Percentiles rank a stretch among this genome's conserved stretches.
Conservation (phyloP, 2,888 invertebrate species). For the Rhimphoctona megacephalus region DNA sequence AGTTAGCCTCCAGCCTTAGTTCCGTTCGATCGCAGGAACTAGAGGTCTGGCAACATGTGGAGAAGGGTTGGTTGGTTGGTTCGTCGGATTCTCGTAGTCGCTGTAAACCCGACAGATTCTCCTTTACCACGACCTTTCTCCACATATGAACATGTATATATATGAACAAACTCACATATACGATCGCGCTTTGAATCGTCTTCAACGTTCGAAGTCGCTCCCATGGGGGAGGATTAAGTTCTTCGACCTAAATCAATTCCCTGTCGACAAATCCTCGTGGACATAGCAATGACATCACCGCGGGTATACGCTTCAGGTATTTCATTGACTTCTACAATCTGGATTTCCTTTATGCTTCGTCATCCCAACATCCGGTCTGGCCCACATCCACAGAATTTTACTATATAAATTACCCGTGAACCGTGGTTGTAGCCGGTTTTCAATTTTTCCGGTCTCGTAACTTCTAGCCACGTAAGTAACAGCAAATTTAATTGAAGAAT, state of each 20-base stretch:
- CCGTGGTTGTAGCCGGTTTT: constrained; percentile 3
- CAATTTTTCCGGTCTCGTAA: constrained; percentile 41
- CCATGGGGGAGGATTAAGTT: constrained; percentile 76
- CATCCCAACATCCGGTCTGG: constrained; percentile 62
- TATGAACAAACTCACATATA: constrained; percentile 4
- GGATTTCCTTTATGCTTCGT: constrained; percentile 71
- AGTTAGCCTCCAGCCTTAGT: constrained; percentile 51
- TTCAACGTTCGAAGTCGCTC: constrained; percentile 55
- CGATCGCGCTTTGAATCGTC: constrained; percentile 26
- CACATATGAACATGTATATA: constrained; percentile 13
- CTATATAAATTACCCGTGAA: constrained; percentile 14
- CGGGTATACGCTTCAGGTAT: constrained; percentile 73
- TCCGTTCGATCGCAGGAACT: constrained; percentile 62
- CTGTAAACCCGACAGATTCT: constrained; percentile 48
- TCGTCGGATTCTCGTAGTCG: constrained; percentile 34
- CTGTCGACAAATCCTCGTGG: constrained; percentile 79
- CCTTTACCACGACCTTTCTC: constrained; percentile 32
- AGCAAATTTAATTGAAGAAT: background rate
- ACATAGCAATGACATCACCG: constrained; percentile 72
- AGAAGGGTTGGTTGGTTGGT: constrained; percentile 48
- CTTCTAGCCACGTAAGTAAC: constrained; percentile 12
- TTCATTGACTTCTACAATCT: constrained; percentile 75
- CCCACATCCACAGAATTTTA: constrained; percentile 30
- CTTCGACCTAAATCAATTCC: constrained; percentile 81
- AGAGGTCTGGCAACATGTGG: constrained; percentile 56